A percentile compares a stretch with the other conserved stretches of the same genome.
Conservation (phyloP, 2,113 vertebrate species). For the Copsychus sechellarum region DNA sequence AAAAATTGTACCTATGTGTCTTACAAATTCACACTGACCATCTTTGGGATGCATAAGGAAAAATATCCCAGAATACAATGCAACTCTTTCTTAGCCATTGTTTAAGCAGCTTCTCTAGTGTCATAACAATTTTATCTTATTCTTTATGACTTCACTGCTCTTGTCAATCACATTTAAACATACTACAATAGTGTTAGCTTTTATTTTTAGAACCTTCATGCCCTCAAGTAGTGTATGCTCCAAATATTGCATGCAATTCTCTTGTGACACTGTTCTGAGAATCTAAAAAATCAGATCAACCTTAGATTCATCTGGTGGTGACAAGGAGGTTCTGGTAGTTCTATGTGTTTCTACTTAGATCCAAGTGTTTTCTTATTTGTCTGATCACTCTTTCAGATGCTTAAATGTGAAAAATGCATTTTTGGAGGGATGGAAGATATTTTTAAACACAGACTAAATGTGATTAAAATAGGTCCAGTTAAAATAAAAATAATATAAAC, state of each 20-base stretch:
- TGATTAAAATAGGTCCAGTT: background rate
- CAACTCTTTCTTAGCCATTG: background rate
- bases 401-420: background rate
- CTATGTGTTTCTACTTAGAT: background rate
- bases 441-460: background rate
- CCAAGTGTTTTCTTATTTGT: background rate
- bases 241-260: background rate
- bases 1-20: background rate
- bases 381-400: background rate
- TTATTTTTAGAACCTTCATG: conserved; percentile 29
- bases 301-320: background rate
- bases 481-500: background rate
- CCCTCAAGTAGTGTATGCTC: background rate
- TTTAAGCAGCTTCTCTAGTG: background rate
- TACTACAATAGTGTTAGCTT: background rate
- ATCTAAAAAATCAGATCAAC: background rate
- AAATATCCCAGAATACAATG: background rate
- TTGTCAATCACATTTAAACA: conserved; percentile 35
- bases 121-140: background rate
- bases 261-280: background rate
- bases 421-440: background rate
- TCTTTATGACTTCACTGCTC: background rate
- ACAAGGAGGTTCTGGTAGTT: background rate
- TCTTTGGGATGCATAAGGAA: background rate
- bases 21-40: background rate